phyloP scores from a whole-genome alignment of 35 echinoderm and acorn worm species.

The Ophioderma brevispina region DNA sequence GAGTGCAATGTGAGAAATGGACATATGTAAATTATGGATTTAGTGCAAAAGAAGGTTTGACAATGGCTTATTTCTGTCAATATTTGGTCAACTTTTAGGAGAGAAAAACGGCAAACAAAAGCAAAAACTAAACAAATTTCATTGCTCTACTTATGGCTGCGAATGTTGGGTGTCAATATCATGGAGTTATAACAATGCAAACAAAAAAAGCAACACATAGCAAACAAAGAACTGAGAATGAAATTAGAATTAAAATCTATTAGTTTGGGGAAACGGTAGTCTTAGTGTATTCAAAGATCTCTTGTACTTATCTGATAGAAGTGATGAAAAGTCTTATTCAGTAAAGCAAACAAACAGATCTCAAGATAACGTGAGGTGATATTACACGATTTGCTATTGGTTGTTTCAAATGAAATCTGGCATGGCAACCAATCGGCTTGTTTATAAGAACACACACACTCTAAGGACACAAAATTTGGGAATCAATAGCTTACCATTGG shows the following conservation, averaged over 20 bases:
- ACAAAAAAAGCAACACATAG: not conserved
- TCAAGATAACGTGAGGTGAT: not conserved
- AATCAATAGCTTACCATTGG: conserved; percentile 40
- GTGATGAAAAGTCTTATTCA: not conserved
- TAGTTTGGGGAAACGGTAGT: not conserved
- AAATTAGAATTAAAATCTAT: not conserved
- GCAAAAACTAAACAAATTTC: conserved; percentile 7
- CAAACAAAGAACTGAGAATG: not conserved
- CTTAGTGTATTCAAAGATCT: not conserved
- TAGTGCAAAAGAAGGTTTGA: not conserved
- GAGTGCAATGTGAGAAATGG: not conserved
- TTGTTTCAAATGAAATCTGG: not conserved
- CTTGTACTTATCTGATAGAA: not conserved
- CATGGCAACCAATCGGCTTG: not conserved
- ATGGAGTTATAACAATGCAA: not conserved
- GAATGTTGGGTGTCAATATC: not conserved
- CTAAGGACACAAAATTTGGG: no score
- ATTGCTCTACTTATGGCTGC: not conserved
- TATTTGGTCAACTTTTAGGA: not conserved
- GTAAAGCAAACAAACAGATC: not conserved
- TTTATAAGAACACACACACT: not conserved
- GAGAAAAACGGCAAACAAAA: not conserved
- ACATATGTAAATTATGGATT: conserved; percentile 11
- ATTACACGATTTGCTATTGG: not conserved
- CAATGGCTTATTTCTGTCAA: not conserved